Evolutionary conservation across 2,113 vertebrate species (phyloP).

Genomic region (Menura novaehollandiae): DNA sequence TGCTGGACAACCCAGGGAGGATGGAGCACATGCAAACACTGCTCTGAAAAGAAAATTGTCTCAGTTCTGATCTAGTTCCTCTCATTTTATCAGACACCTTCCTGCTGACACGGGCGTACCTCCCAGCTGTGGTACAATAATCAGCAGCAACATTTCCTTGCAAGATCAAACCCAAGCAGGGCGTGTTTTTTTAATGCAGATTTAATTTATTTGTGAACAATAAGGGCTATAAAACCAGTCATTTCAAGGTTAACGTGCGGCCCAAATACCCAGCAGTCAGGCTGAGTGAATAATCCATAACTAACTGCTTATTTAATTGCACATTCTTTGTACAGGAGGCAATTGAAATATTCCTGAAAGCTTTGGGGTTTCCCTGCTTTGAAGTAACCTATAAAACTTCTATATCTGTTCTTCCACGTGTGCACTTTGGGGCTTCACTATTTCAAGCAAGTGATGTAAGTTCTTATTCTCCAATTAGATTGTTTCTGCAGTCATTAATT

Average conservation of each 20-base stretch:
- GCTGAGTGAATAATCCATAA: constrained; percentile 19
- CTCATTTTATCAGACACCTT: neutral
- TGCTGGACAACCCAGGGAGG: neutral
- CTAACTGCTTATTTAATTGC: constrained; percentile 42
- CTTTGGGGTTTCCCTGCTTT: neutral
- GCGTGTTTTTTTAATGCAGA: neutral
- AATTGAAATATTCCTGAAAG: neutral
- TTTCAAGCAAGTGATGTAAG: neutral
- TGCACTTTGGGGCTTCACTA: neutral
- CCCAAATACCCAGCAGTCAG: neutral
- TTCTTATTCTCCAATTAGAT: neutral
- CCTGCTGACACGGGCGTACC: too few species aligned
- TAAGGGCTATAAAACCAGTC: neutral
- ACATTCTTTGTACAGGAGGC: neutral
- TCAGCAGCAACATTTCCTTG: neutral
- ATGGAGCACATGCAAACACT: rapidly evolving
- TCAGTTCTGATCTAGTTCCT: neutral
- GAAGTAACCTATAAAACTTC: neutral
- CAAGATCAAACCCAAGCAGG: neutral
- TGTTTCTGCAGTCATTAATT: neutral
- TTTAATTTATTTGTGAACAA: neutral
- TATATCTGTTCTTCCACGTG: neutral
- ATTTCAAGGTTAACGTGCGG: constrained; percentile 9
- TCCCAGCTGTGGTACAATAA: neutral
- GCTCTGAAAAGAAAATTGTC: neutral